phyloP scores from a whole-genome alignment of 2,113 vertebrate species.

The Blennius ocellaris region DNA sequence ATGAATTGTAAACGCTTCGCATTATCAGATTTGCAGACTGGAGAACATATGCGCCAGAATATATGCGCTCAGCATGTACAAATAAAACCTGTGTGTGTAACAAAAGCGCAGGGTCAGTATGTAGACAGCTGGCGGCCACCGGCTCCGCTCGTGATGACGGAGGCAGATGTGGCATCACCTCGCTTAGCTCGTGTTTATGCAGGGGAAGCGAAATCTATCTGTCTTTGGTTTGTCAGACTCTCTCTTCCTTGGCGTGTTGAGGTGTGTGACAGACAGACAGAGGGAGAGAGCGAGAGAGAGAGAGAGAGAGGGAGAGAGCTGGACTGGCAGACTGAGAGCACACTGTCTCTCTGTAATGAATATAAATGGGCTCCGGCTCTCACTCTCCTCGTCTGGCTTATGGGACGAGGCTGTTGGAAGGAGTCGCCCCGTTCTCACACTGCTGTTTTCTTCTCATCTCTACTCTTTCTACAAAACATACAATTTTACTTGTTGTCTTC shows the following conservation, averaged over 20 bases:
- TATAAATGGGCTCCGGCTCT: constrained; percentile 76
- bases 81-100: not conserved
- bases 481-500: no score
- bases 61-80: constrained; percentile 23
- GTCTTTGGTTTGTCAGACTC: constrained; percentile 65
- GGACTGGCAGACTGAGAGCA: constrained; percentile 71
- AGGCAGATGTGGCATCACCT: constrained; percentile 31
- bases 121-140: constrained; percentile 16
- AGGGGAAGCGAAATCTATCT: constrained; percentile 58
- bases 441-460: not conserved
- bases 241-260: constrained; percentile 52
- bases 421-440: constrained; percentile 4
- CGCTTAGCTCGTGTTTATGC: constrained; percentile 63
- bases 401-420: constrained; percentile 24
- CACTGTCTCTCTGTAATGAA: constrained; percentile 77
- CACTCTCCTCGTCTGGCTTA: constrained; percentile 49
- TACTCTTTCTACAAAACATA: no score
- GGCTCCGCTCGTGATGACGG: constrained; percentile 4
- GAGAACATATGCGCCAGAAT: constrained; percentile 56
- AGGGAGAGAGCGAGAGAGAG: constrained; percentile 48
- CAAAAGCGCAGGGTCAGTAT: not conserved
- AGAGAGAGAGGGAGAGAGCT: constrained; percentile 48
- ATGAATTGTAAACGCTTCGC: constrained; percentile 59
- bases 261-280: constrained; percentile 62
- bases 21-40: constrained; percentile 61